Conservation (phyloP, 2,113 vertebrate species). For the Vulpes vulpes region DNA sequence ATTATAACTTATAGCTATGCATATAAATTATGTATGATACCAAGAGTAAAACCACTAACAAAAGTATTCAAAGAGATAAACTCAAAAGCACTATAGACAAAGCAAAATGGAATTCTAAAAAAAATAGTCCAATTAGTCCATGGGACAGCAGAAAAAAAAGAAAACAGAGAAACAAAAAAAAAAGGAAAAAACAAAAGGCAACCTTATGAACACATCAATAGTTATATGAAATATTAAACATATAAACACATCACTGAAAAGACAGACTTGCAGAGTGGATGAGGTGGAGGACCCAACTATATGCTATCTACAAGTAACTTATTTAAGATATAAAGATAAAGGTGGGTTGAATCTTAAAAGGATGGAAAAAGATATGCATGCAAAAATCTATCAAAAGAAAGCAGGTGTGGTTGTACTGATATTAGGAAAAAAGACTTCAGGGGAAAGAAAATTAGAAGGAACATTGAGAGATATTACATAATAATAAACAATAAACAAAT, state of each 20-base stretch:
- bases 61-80: not conserved
- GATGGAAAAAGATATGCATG: not conserved
- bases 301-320: not conserved
- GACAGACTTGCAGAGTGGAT: not conserved
- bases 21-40: not conserved
- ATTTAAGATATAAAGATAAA: not conserved
- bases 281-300: not conserved
- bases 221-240: not conserved
- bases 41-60: not conserved
- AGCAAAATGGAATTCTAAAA: not conserved
- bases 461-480: not conserved
- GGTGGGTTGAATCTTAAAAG: not conserved
- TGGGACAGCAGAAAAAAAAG: not conserved
- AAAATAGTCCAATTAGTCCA: not conserved
- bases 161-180: not conserved
- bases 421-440: not conserved
- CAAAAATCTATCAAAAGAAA: not conserved
- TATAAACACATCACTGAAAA: not conserved
- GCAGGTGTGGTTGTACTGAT: not conserved
- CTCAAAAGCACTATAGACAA: not conserved
- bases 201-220: not conserved
- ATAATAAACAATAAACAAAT: not conserved
- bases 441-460: not conserved
- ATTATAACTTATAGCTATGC: not conserved
- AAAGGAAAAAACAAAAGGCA: rapidly evolving